phyloP scores from a whole-genome alignment of 2,888 invertebrate genomes.

The Pyrrhosoma nymphula region DNA sequence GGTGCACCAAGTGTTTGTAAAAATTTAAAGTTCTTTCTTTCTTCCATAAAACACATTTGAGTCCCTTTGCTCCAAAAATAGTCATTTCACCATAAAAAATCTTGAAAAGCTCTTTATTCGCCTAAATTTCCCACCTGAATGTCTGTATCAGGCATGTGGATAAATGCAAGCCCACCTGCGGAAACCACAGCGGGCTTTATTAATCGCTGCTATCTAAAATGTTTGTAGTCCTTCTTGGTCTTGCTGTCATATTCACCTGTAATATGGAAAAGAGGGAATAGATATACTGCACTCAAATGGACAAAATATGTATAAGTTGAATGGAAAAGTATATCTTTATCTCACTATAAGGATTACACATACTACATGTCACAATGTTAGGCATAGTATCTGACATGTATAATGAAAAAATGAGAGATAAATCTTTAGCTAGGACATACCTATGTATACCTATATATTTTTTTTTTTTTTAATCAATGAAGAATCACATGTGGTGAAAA shows the following conservation, averaged over 20 bases:
- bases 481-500: too few relatives aligned
- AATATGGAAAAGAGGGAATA: background rate
- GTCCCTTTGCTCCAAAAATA: background rate
- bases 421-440: too few relatives aligned
- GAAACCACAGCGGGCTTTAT: background rate
- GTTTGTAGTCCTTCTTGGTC: slow-evolving; percentile 28
- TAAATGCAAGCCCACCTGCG: background rate
- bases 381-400: too few relatives aligned
- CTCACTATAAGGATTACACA: background rate
- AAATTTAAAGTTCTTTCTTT: background rate
- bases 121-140: background rate
- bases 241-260: slow-evolving; percentile 49
- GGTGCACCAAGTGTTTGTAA: background rate
- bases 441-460: too few relatives aligned
- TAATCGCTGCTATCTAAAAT: slow-evolving; percentile 47
- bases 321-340: background rate
- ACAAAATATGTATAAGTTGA: background rate
- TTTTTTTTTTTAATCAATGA: too few relatives aligned
- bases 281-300: background rate
- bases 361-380: background rate
- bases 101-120: background rate
- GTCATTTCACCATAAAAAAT: background rate
- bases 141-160: background rate
- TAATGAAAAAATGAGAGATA: too few relatives aligned
- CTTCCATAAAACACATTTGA: background rate